Evolutionary conservation across 1,140 invertebrate species (phyloP), one percentile per base, ranked within the genome.

Genomic region (Tigriopus japonicus): DNA sequence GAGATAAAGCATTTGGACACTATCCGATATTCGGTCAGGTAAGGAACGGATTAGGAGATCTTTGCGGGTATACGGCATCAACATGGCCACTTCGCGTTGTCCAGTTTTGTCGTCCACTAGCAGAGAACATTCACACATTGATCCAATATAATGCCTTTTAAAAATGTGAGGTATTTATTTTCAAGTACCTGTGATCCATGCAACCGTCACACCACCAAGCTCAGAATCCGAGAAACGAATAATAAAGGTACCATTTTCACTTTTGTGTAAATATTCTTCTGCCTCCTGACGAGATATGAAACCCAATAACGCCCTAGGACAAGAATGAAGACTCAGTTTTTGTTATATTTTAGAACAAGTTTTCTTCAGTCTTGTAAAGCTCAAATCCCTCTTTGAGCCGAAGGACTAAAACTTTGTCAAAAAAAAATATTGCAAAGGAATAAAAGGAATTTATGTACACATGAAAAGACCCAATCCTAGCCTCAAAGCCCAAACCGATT

Each of bases 191-290:
- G 66, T 64, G 56, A 88, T 81, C 86, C 89, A 95, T 3, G 91
- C 92, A 68, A 96, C 93, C 6, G 90, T 95, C 62, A 96, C 85
- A 0, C 92, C 92, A 15, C 93, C 93, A 0, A 92, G 75, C 73
- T 94, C 91, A 9, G 87, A 92, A 70, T 97, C 92, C 13, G 88
- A 93, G 73, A 93, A 97, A 17, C 93, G 73, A 62, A 97, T 79
- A 35, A 97, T 72, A 71, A 98, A 97, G 10, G 91, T 96, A 1
- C 92, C 92, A 35, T 64, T 40, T 49, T 59, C 42, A 28, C 58
- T 59, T 28, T 42, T 42, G 15, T 59, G 58, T 10, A 59, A 23
- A 51, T 19, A 59, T 12, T 59, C 58, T 24, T 59, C 58, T 2
- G 58, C 58, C 28, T 59, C 28, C 19, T 59, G 58, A 14, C 58